Conservation (phyloP, 2,113 vertebrate species). For the Phoxinus phoxinus region DNA sequence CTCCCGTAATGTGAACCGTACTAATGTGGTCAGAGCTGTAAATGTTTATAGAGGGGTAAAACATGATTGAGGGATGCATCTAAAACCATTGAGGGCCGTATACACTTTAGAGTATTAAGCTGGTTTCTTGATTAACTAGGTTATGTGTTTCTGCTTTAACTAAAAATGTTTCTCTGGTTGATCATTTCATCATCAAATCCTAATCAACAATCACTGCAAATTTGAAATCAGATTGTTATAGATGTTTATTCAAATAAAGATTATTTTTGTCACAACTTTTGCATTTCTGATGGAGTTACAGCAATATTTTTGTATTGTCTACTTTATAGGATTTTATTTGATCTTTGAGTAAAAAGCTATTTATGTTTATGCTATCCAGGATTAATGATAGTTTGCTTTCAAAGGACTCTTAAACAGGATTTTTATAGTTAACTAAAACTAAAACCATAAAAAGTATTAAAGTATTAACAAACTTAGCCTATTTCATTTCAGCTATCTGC, state of each 20-base stretch:
- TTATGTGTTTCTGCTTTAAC: neutral
- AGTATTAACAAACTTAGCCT: no score
- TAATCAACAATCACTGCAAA: neutral
- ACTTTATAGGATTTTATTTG: no score
- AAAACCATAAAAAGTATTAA: no score
- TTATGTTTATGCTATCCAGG: neutral
- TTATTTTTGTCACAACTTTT: neutral
- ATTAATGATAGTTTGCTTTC: neutral
- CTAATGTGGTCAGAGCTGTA: constrained; percentile 23
- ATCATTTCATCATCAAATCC: neutral
- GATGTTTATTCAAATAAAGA: neutral
- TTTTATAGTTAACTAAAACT: neutral
- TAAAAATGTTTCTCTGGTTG: neutral
- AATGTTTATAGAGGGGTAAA: neutral
- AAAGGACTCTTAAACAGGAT: neutral
- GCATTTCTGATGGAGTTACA: neutral
- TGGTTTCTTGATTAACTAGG: constrained; percentile 13
- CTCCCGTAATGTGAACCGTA: neutral
- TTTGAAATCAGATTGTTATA: neutral
- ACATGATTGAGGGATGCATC: neutral
- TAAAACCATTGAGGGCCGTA: neutral
- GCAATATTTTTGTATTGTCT: neutral
- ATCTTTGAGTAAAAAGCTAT: neutral
- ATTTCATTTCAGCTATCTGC: no score
- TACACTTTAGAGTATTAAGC: constrained; percentile 3